Percentiles rank a stretch among this genome's conserved stretches.
Evolutionary conservation across 2,113 vertebrate species (phyloP).

Genomic region (Hippopotamus amphibius): DNA sequence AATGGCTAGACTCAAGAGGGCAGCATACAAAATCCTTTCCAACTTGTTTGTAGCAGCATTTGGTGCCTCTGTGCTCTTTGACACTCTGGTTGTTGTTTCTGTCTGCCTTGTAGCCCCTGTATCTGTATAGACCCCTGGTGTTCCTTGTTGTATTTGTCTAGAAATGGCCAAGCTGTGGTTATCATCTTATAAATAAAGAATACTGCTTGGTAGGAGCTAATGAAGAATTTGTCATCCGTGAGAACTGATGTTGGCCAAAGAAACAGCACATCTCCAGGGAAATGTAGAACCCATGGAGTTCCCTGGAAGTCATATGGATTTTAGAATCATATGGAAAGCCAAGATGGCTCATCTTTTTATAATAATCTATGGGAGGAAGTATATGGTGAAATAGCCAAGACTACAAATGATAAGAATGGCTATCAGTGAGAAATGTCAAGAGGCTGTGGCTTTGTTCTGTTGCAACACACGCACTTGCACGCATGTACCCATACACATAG

Average conservation of each 20-base stretch:
- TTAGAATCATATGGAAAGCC: background rate
- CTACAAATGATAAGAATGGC: background rate
- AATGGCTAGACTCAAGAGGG: background rate
- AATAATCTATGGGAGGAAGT: background rate
- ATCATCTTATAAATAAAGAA: background rate
- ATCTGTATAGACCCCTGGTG: background rate
- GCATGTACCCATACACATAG: rapidly evolving
- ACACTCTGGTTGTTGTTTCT: background rate
- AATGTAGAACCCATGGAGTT: background rate
- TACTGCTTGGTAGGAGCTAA: background rate
- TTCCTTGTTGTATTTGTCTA: conserved; percentile 1
- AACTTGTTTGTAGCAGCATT: background rate
- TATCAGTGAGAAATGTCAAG: background rate
- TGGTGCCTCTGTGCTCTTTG: background rate
- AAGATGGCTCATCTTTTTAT: background rate
- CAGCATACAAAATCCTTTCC: background rate
- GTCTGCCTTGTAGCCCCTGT: background rate
- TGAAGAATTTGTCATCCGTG: background rate
- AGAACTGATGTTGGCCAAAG: background rate
- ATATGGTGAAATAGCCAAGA: background rate
- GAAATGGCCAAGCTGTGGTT: no score
- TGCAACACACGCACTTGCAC: background rate
- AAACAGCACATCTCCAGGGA: background rate
- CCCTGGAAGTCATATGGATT: background rate
- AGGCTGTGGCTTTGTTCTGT: background rate